Evolutionary conservation across 2,888 invertebrate genomes (phyloP).

Genomic region (Lepidocyrtoides sp.): DNA sequence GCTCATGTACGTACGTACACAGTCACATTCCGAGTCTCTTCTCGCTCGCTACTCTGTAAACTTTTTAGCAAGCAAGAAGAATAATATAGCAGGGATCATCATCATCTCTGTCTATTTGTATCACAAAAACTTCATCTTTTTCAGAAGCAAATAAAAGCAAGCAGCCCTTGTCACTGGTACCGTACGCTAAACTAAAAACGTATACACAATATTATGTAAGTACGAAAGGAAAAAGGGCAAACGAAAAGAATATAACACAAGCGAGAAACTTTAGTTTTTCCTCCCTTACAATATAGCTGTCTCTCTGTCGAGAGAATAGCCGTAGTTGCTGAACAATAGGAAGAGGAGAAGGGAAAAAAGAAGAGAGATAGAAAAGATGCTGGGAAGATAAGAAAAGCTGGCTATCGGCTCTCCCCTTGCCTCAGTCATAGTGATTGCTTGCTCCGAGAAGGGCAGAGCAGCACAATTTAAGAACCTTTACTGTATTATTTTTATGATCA

Average conservation of each 20-base stretch:
- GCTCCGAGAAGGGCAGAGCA: slow-evolving; percentile 75
- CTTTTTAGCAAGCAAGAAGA: neutral
- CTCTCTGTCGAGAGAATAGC: neutral
- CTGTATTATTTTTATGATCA: neutral
- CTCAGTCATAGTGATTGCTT: slow-evolving; percentile 70
- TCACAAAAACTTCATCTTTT: slow-evolving; percentile 22
- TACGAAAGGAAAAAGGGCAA: neutral
- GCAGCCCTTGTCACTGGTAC: slow-evolving; percentile 50
- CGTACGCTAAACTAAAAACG: neutral
- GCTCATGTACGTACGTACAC: slow-evolving; percentile 64
- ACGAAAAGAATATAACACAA: neutral
- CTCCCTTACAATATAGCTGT: slow-evolving; percentile 17
- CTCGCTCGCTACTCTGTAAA: slow-evolving; percentile 63
- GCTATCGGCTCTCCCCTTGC: slow-evolving; percentile 72
- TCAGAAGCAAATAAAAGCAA: slow-evolving; percentile 12
- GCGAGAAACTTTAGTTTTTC: slow-evolving; percentile 27
- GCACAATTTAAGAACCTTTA: neutral
- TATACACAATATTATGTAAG: neutral
- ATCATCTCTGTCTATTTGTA: neutral
- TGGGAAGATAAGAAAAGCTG: slow-evolving; percentile 68
- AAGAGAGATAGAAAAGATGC: slow-evolving; percentile 62
- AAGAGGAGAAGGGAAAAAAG: slow-evolving; percentile 19
- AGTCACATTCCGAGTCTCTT: slow-evolving; percentile 76
- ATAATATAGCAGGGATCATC: slow-evolving; percentile 51
- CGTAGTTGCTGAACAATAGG: slow-evolving; percentile 39